phyloP scores from a whole-genome alignment of 1,140 invertebrate genomes.

The Aculops lycopersici region DNA sequence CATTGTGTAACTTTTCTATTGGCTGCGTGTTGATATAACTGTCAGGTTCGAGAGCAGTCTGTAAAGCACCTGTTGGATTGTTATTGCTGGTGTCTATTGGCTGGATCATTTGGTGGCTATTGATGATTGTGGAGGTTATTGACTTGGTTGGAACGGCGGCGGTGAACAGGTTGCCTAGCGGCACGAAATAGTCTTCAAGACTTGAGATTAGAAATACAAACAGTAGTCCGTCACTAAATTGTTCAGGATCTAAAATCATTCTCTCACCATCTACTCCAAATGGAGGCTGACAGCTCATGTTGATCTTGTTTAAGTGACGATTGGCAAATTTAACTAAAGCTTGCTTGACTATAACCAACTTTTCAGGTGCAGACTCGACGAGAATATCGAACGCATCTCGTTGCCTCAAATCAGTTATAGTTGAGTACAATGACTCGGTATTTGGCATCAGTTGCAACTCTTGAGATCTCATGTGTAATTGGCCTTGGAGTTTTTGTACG shows the following conservation, averaged over 20 bases:
- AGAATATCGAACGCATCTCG: not conserved
- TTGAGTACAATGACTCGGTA: no score
- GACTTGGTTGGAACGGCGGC: not conserved
- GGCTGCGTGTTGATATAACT: not conserved
- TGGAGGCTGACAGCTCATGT: constrained; percentile 31
- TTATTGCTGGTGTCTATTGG: not conserved
- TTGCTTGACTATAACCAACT: constrained; percentile 16
- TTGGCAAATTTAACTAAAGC: constrained; percentile 86
- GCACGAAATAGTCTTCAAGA: constrained; percentile 87
- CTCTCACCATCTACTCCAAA: no score
- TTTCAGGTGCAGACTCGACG: not conserved
- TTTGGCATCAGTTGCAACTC: no score
- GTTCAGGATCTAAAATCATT: not conserved
- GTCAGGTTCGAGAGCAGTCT: constrained; percentile 21
- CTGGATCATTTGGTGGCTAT: not conserved
- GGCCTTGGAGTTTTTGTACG: constrained; percentile 20
- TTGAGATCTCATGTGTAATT: not conserved
- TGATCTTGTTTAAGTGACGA: constrained; percentile 81
- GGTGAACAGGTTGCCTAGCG: constrained; percentile 20
- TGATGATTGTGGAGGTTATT: not conserved
- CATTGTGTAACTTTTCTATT: constrained; percentile 68
- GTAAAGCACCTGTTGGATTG: constrained; percentile 40
- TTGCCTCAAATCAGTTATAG: not conserved
- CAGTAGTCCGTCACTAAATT: constrained; percentile 86
- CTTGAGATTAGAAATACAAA: constrained; percentile 78